Evolutionary conservation across 1,140 invertebrate species (phyloP), one percentile per base, ranked within the genome.

Genomic region (Diachasma alloeum): DNA sequence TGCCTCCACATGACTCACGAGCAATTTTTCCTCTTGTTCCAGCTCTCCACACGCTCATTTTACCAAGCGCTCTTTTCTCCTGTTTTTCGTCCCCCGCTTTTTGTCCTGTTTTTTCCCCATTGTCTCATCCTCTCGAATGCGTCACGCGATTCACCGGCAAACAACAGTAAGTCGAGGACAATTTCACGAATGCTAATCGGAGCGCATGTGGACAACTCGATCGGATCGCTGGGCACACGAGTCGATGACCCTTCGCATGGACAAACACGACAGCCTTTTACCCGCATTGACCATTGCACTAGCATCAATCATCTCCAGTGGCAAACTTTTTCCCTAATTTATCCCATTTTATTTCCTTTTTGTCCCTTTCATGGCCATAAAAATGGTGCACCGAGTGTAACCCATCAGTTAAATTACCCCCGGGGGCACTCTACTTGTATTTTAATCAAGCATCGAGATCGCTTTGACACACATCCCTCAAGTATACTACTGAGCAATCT

Each of bases 381-480:
- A 56, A 63, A 63, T 31, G 59, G 22, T 63, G 24, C 24, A 19
- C 24, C 11, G 19, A 17, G 48, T 22, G 13, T 19, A 63, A 26
- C 17, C 59, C 59, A 63, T 63, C 59, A 63, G 59, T n/a, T 19
- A 63, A 63, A 63, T 63, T 63, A 63, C 59, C 59, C 59, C 24
- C 22, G 24, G 59, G 59, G 59, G 48, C 48, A 53, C 59, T 31
- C 59, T 11, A 63, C 59, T 24, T 31, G 59, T 63, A 63, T 63
- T 63, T 63, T 63, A 63, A 63, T 63, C 59, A 31, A 63, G 59
- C 22, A 63, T 63, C 59, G 59, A 13, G 59, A 63, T 63, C 59
- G 59, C 59, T 63, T 63, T 63, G 59, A 63, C 59, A 63, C 59
- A 63, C 59, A 63, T 63, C 59, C 59, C 24, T 63, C 59, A 63